These are phyloP conservation scores for Phaenicophaeus curvirostris DNA, from an alignment of 2,797 vertebrate species.

Conservation along the genomic window DNA sequence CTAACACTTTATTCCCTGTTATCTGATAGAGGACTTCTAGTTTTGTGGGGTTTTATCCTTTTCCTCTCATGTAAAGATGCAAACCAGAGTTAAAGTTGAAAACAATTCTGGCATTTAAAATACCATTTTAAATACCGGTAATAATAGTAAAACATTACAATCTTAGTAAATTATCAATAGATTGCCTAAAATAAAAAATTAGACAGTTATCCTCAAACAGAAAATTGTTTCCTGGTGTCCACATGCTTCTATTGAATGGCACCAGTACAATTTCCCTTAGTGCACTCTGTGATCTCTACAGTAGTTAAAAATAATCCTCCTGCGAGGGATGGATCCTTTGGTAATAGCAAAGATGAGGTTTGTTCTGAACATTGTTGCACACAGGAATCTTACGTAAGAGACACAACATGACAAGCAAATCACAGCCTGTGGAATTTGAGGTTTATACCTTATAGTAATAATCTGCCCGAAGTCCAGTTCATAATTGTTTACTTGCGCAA, in stretches of 20 bases:
- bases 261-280: neutral
- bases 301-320: neutral
- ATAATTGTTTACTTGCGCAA: constrained; percentile 98
- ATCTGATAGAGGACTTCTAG: neutral
- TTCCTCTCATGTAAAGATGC: neutral
- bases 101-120: neutral
- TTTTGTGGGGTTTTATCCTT: neutral
- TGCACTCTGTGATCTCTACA: neutral
- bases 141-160: neutral
- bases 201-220: neutral
- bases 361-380: neutral
- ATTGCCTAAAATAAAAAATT: neutral
- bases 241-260: neutral
- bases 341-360: neutral
- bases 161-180: neutral
- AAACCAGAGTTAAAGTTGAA: neutral
- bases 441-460: constrained; percentile 91
- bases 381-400: no score
- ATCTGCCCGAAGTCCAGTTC: constrained; percentile 98
- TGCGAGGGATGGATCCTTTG: neutral
- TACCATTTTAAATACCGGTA: neutral
- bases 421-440: neutral
- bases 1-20: neutral
- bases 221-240: neutral
- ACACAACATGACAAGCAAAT: neutral